Evolutionary conservation across 2,888 invertebrate genomes (phyloP).

Genomic region (Aspidiotus rigidus): DNA sequence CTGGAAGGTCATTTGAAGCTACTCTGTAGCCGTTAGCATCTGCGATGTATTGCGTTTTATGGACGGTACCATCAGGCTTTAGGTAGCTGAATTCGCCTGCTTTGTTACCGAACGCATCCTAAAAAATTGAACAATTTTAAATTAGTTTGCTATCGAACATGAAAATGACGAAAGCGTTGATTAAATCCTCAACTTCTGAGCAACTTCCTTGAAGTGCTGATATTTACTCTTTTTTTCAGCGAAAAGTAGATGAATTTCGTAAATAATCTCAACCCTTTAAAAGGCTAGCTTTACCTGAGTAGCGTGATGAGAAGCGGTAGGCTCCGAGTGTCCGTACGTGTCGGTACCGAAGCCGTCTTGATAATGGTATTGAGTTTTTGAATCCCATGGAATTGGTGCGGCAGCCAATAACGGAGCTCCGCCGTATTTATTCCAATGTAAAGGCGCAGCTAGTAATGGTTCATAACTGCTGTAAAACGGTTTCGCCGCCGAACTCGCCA

Average conservation of each 20-base stretch:
- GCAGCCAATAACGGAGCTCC: slow-evolving; percentile 37
- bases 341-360: slow-evolving; percentile 45
- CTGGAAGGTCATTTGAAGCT: slow-evolving; percentile 44
- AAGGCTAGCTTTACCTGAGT: slow-evolving; percentile 39
- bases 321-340: slow-evolving; percentile 43
- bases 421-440: slow-evolving; percentile 35
- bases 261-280: background rate
- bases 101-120: slow-evolving; percentile 44
- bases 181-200: background rate
- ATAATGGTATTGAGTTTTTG: slow-evolving; percentile 44
- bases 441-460: slow-evolving; percentile 34
- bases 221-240: too few relatives aligned
- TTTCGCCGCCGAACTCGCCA: slow-evolving; percentile 40
- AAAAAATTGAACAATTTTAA: slow-evolving; percentile 13
- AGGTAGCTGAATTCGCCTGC: slow-evolving; percentile 46
- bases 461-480: slow-evolving; percentile 34
- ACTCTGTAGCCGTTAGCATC: slow-evolving; percentile 45
- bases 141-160: background rate
- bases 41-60: slow-evolving; percentile 45
- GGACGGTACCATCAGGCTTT: slow-evolving; percentile 45
- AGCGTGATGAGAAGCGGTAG: slow-evolving; percentile 43
- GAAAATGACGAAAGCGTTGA: background rate
- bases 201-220: background rate
- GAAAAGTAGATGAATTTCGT: background rate
- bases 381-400: too few relatives aligned